These are phyloP conservation scores for Indicator indicator DNA, from an alignment of 2,113 vertebrate species.

Conservation along the genomic window DNA sequence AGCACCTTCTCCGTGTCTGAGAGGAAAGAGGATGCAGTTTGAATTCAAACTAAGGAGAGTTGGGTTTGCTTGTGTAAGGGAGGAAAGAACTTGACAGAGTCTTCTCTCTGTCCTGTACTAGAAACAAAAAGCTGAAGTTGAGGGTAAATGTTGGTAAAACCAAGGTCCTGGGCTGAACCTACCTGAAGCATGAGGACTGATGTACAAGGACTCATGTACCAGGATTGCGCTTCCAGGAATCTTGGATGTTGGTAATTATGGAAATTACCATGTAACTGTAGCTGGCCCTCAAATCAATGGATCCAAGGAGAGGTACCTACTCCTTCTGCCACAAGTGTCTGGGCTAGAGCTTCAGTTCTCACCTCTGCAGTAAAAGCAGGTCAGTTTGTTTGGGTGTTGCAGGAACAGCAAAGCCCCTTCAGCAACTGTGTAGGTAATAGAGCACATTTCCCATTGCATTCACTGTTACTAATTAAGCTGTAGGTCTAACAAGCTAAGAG, in stretches of 20 bases:
- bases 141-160: not conserved
- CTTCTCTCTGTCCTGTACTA: not conserved
- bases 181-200: not conserved
- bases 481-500: conserved; percentile 18
- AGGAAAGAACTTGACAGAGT: not conserved
- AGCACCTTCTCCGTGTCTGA: not conserved
- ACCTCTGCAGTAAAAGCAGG: not conserved
- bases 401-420: not conserved
- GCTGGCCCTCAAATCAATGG: not conserved
- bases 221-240: not conserved
- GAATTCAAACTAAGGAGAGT: not conserved
- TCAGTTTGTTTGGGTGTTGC: not conserved
- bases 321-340: not conserved
- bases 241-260: not conserved
- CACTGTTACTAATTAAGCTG: conserved; percentile 42
- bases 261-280: not conserved
- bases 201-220: too few species aligned
- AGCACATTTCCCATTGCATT: not conserved
- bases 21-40: not conserved
- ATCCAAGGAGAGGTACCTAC: not conserved
- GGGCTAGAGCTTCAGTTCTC: not conserved
- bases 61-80: not conserved
- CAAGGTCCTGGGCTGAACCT: not conserved
- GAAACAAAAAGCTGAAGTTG: not conserved
- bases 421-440: conserved; percentile 2